phyloP scores from a whole-genome alignment of 2,888 invertebrate species.

The Microctonus brassicae region DNA sequence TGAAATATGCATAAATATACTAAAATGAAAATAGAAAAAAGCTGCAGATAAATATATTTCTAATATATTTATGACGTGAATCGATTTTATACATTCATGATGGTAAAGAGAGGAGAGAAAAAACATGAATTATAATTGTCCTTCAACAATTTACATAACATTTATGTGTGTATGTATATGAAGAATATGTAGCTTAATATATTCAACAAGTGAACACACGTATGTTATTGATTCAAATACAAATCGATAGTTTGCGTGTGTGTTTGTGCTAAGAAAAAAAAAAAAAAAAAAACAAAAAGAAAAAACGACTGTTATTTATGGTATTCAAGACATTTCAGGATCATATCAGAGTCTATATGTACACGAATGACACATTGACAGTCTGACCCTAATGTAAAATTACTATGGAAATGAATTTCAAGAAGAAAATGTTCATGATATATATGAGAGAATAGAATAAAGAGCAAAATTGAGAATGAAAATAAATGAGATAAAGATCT shows the following conservation, averaged over 20 bases:
- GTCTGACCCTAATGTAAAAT: background rate
- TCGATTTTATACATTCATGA: background rate
- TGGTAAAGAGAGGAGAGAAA: background rate
- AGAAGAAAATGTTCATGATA: background rate
- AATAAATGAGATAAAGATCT: background rate
- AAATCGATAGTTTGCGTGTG: slow-evolving; percentile 19
- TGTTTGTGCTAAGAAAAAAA: too few species aligned
- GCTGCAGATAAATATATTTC: background rate
- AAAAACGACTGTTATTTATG: background rate
- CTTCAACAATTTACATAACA: too few species aligned
- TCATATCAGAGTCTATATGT: background rate
- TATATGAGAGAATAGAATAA: background rate
- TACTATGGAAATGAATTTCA: background rate
- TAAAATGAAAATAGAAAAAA: background rate
- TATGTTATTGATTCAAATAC: slow-evolving; percentile 1
- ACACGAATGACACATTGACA: too few species aligned
- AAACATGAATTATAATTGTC: background rate
- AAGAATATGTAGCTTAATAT: background rate
- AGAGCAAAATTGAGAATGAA: background rate
- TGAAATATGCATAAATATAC: too few species aligned
- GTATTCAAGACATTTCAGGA: background rate
- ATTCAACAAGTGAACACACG: slow-evolving; percentile 4
- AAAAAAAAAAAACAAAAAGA: too few species aligned
- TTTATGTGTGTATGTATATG: background rate
- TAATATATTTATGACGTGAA: background rate